Percentiles rank a stretch among this genome's conserved stretches.
Conservation (phyloP, 2,888 invertebrate genomes). For the Chalcosyrphus nemorum region DNA sequence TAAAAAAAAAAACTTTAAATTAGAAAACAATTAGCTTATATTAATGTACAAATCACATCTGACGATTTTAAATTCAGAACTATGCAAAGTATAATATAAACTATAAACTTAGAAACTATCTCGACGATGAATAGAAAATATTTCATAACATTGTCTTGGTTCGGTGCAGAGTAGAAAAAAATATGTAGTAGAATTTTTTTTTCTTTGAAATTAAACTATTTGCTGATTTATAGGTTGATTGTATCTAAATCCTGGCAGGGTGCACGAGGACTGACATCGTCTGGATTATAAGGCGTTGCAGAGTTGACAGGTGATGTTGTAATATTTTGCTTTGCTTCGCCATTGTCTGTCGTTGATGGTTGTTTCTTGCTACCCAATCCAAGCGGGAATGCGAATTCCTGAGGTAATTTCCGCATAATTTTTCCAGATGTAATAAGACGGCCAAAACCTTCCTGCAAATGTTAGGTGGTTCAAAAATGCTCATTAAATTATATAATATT, state of each 20-base stretch:
- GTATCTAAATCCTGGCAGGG: constrained; percentile 89
- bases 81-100: constrained; percentile 27
- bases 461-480: not conserved
- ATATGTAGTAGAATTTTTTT: too few relatives aligned
- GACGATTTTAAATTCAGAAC: constrained; percentile 38
- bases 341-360: constrained; percentile 74
- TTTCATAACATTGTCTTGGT: constrained; percentile 48
- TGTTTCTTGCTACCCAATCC: constrained; percentile 82
- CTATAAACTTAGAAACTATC: constrained; percentile 45
- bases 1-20: constrained; percentile 46
- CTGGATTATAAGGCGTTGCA: constrained; percentile 74
- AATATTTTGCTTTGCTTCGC: constrained; percentile 78
- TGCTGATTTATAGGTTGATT: constrained; percentile 85
- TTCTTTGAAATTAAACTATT: not conserved
- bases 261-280: constrained; percentile 83
- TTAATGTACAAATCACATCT: constrained; percentile 39
- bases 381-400: constrained; percentile 90
- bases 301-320: constrained; percentile 74
- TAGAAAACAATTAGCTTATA: constrained; percentile 40
- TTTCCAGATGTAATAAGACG: constrained; percentile 98
- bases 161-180: constrained; percentile 57
- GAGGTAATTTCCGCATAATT: constrained; percentile 94
- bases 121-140: constrained; percentile 40
- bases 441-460: constrained; percentile 92
- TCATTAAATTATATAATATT: too few relatives aligned